Conservation (phyloP, 2,113 vertebrate genomes). For the Trematomus loennbergii region DNA sequence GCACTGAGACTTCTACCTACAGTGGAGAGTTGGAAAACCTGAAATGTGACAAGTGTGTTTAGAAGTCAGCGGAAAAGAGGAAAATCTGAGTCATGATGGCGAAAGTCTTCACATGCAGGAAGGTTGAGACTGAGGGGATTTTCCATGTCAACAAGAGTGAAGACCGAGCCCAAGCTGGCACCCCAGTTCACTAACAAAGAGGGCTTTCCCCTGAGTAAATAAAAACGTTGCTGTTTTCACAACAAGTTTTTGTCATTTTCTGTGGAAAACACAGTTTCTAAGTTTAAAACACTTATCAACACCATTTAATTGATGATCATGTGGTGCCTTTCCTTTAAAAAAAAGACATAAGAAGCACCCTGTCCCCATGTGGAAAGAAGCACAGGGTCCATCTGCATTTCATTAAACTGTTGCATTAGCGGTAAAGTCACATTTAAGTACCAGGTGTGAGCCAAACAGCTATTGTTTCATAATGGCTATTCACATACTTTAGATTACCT, state of each 20-base stretch:
- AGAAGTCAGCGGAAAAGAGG: constrained; percentile 63
- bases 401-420: constrained; percentile 23
- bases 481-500: background rate
- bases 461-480: background rate
- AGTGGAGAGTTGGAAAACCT: constrained; percentile 61
- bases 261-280: background rate
- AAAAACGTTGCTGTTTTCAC: background rate
- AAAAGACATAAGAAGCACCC: constrained; percentile 17
- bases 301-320: background rate
- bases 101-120: constrained; percentile 31
- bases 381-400: constrained; percentile 33
- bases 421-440: background rate
- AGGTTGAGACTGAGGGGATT: constrained; percentile 60
- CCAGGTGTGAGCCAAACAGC: constrained; percentile 6
- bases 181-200: constrained; percentile 24
- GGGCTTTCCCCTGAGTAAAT: background rate
- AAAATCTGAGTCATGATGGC: constrained; percentile 75
- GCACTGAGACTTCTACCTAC: constrained; percentile 14
- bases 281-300: background rate
- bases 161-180: background rate
- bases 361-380: constrained; percentile 54
- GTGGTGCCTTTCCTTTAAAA: rapidly evolving
- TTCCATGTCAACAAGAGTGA: constrained; percentile 66
- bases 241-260: background rate
- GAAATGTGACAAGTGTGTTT: constrained; percentile 73